A percentile compares a stretch with the other conserved stretches of the same genome.
Conservation (phyloP, 2,888 invertebrate species). For the Brassicogethes aeneus region DNA sequence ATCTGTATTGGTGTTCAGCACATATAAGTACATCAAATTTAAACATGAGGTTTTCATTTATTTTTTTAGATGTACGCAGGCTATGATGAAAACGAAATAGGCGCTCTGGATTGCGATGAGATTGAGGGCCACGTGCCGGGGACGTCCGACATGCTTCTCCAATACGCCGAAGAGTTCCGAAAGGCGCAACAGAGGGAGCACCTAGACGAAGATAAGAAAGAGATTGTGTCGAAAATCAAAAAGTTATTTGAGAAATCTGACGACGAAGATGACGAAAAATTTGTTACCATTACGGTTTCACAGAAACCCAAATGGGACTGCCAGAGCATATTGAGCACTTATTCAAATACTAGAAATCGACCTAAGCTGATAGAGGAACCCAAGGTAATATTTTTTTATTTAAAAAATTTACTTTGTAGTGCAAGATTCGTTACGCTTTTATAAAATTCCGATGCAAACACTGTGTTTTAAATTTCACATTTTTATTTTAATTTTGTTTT, state of each 20-base stretch:
- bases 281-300: conserved; percentile 52
- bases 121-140: conserved; percentile 71
- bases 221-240: conserved; percentile 24
- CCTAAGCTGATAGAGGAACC: conserved; percentile 78
- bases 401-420: not conserved
- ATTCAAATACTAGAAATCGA: conserved; percentile 87
- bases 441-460: no score
- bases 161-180: conserved; percentile 69
- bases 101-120: conserved; percentile 82
- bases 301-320: conserved; percentile 79
- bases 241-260: conserved; percentile 23
- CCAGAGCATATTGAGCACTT: conserved; percentile 81
- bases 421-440: not conserved
- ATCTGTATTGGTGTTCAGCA: no score
- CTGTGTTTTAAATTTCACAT: not conserved
- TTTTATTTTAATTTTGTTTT: not conserved
- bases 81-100: conserved; percentile 85
- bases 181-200: conserved; percentile 46
- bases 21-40: no score
- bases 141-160: conserved; percentile 59
- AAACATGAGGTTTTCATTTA: no score
- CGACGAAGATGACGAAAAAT: conserved; percentile 48
- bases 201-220: conserved; percentile 45
- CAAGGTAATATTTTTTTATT: conserved; percentile 46
- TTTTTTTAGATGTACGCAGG: conserved; percentile 65